Percentiles rank a stretch among this genome's conserved stretches.
Conservation (phyloP, 2,888 invertebrate species). For the Netelia fuscicornis region DNA sequence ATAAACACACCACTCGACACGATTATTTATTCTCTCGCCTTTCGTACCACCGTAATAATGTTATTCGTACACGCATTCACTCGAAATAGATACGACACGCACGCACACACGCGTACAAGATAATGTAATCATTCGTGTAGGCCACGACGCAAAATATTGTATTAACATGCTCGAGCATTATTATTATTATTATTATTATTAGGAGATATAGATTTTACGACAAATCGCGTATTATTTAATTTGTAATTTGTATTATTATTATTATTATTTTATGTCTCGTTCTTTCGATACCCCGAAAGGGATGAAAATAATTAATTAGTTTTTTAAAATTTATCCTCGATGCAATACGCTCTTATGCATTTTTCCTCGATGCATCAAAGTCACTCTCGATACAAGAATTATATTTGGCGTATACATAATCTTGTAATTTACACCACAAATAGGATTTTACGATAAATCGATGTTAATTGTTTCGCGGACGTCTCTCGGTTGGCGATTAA, state of each 20-base stretch:
- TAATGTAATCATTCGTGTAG: not conserved
- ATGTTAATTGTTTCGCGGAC: constrained; percentile 2
- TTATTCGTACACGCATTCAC: not conserved
- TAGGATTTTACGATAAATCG: constrained; percentile 1
- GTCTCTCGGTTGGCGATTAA: constrained; percentile 27
- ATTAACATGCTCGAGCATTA: constrained; percentile 2
- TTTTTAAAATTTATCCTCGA: not conserved
- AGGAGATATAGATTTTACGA: constrained; percentile 5
- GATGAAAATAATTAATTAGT: not conserved
- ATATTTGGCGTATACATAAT: not conserved
- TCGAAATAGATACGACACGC: not conserved
- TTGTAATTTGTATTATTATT: constrained; percentile 4
- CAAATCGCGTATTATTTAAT: constrained; percentile 7
- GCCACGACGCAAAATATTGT: constrained; percentile 8
- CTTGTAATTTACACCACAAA: not conserved
- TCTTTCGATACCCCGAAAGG: not conserved
- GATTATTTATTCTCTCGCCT: not conserved
- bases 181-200: constrained; percentile 16
- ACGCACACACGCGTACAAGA: not conserved
- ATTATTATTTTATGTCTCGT: not conserved
- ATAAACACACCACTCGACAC: constrained; percentile 34
- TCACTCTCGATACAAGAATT: not conserved
- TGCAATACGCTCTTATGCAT: not conserved
- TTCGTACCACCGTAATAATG: constrained; percentile 21
- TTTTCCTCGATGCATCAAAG: not conserved